Evolutionary conservation across 2,888 invertebrate genomes (phyloP).

Genomic region (Lypha dubia): DNA sequence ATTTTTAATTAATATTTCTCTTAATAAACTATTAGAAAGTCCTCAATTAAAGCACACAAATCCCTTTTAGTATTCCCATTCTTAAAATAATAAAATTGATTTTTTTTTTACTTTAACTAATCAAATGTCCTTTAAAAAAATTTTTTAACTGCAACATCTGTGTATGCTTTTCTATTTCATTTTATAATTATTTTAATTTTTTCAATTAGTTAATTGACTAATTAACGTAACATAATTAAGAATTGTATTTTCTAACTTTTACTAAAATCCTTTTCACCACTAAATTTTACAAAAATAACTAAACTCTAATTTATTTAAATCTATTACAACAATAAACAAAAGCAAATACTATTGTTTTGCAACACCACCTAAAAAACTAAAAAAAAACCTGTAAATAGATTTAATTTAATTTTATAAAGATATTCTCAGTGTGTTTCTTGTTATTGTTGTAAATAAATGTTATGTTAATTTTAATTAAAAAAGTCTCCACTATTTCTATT

Average conservation of each 20-base stretch:
- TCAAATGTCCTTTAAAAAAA: constrained; percentile 13
- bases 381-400: constrained; percentile 29
- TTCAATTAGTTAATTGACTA: constrained; percentile 13
- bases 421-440: not conserved
- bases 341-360: constrained; percentile 49
- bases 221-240: constrained; percentile 2
- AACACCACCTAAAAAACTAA: constrained; percentile 69
- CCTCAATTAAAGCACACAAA: not conserved
- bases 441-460: not conserved
- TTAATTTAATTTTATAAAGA: not conserved
- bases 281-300: constrained; percentile 7
- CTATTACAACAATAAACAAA: constrained; percentile 67
- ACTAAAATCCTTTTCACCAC: constrained; percentile 1
- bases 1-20: constrained; percentile 43
- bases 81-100: constrained; percentile 21
- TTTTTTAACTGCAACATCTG: constrained; percentile 54
- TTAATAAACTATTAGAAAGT: constrained; percentile 13
- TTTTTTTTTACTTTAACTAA: constrained; percentile 21
- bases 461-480: not conserved
- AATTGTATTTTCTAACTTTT: constrained; percentile 36
- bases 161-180: constrained; percentile 60
- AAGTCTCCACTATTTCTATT: not conserved
- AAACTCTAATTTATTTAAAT: constrained; percentile 47
- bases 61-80: constrained; percentile 33
- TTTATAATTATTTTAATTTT: constrained; percentile 21